Evolutionary conservation across 2,113 vertebrate species (phyloP).

Genomic region (Caranx ignobilis): DNA sequence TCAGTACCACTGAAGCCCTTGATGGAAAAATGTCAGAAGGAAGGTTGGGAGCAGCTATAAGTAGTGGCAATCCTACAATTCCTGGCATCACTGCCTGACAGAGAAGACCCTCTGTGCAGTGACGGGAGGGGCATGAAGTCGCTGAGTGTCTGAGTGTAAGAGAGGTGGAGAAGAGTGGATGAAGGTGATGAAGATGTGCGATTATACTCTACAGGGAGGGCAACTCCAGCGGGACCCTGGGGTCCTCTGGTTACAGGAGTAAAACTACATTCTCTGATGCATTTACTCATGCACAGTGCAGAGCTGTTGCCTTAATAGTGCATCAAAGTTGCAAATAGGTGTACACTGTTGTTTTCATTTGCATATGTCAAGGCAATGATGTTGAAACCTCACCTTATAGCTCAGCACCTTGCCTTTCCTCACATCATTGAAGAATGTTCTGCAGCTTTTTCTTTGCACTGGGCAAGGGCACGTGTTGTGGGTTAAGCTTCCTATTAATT

Average conservation of each 20-base stretch:
- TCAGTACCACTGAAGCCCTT: slow-evolving; percentile 27
- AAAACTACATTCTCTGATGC: background rate
- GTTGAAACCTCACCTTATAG: background rate
- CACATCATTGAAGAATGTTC: background rate
- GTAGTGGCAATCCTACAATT: slow-evolving; percentile 5
- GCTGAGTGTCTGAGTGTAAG: background rate
- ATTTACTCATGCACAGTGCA: background rate
- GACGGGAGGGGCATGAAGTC: background rate
- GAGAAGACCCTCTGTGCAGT: background rate
- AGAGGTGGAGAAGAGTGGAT: slow-evolving; percentile 1
- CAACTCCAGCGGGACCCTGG: background rate
- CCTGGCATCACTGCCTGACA: slow-evolving; percentile 11
- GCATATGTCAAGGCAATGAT: background rate
- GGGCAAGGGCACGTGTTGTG: slow-evolving; percentile 10
- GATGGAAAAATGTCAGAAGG: slow-evolving; percentile 48
- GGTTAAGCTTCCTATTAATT: slow-evolving; percentile 24
- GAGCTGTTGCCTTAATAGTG: background rate
- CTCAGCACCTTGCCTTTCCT: slow-evolving; percentile 1
- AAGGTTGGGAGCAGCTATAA: slow-evolving; percentile 13
- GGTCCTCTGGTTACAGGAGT: background rate
- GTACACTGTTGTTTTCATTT: background rate
- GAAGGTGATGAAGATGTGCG: slow-evolving; percentile 11
- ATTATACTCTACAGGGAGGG: slow-evolving; percentile 25
- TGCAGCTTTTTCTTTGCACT: slow-evolving; percentile 14
- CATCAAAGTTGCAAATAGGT: background rate